Evolutionary conservation across 2,888 invertebrate species (phyloP).

Genomic region (Cosmopolites sordidus): DNA sequence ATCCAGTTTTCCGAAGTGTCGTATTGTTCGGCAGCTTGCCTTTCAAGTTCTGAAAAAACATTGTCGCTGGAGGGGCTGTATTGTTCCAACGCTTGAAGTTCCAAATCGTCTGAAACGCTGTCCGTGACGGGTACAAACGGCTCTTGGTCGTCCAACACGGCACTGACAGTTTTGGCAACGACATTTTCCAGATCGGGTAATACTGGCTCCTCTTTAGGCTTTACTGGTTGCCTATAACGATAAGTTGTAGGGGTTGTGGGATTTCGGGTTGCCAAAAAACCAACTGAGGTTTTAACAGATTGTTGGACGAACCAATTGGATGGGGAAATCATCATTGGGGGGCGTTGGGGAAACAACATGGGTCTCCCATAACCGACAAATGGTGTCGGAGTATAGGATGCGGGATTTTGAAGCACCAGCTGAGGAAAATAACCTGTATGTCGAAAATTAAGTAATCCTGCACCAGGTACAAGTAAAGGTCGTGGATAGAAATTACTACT

Average conservation of each 20-base stretch:
- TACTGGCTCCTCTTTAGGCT: neutral
- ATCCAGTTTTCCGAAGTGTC: slow-evolving; percentile 36
- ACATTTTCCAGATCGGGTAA: slow-evolving; percentile 31
- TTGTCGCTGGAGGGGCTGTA: slow-evolving; percentile 54
- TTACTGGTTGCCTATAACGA: slow-evolving; percentile 5
- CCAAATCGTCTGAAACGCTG: slow-evolving; percentile 51
- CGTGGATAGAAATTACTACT: neutral
- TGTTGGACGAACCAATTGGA: slow-evolving; percentile 16
- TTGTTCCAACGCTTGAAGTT: slow-evolving; percentile 58
- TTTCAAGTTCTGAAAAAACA: slow-evolving; percentile 59
- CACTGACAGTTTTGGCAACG: slow-evolving; percentile 30
- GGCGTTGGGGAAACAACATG: slow-evolving; percentile 14
- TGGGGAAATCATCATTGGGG: slow-evolving; percentile 15
- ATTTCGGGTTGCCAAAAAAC: slow-evolving; percentile 7
- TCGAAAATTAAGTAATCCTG: slow-evolving; percentile 18
- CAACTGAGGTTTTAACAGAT: slow-evolving; percentile 10
- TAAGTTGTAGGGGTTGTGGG: slow-evolving; percentile 2
- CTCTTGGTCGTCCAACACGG: slow-evolving; percentile 34
- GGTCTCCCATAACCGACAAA: slow-evolving; percentile 13
- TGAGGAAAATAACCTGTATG: slow-evolving; percentile 22
- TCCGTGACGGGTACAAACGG: slow-evolving; percentile 33
- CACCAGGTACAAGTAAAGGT: slow-evolving; percentile 13
- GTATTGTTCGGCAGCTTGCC: slow-evolving; percentile 65
- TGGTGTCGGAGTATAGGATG: slow-evolving; percentile 4
- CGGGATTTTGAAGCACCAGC: slow-evolving; percentile 13